Conservation (phyloP, 1,140 invertebrate species). For the Brachystomella parvula region DNA sequence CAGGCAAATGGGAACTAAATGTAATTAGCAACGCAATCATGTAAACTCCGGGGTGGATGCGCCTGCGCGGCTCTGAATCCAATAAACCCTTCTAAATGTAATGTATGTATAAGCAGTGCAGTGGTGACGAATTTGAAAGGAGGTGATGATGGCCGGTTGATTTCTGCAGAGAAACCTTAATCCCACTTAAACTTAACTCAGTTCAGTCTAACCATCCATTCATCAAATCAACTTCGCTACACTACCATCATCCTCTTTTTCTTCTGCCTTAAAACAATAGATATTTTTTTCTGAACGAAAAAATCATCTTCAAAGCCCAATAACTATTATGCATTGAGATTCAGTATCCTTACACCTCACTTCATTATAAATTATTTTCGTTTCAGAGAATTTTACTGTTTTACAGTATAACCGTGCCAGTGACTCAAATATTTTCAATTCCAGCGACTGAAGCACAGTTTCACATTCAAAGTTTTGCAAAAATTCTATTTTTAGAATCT, state of each 20-base stretch:
- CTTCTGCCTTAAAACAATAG: background rate
- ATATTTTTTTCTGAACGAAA: background rate
- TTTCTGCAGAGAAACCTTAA: too few species aligned
- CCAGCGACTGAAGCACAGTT: background rate
- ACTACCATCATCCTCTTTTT: background rate
- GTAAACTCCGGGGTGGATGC: too few species aligned
- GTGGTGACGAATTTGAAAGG: too few species aligned
- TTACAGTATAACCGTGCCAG: too few species aligned
- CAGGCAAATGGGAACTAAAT: too few species aligned
- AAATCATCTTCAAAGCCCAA: background rate
- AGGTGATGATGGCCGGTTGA: too few species aligned
- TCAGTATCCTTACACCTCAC: background rate
- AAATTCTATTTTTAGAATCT: background rate
- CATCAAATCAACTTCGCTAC: background rate
- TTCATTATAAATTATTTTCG: background rate
- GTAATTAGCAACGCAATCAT: too few species aligned
- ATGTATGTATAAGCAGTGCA: too few species aligned
- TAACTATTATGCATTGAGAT: background rate
- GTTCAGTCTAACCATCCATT: background rate
- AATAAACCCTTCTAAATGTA: too few species aligned
- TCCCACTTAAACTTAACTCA: conserved; percentile 8
- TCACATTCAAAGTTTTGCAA: background rate
- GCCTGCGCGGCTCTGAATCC: too few species aligned
- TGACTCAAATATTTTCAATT: too few species aligned
- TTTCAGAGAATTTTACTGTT: background rate